Conservation (phyloP, 1,140 invertebrate species). For the Steinernema feltiae region DNA sequence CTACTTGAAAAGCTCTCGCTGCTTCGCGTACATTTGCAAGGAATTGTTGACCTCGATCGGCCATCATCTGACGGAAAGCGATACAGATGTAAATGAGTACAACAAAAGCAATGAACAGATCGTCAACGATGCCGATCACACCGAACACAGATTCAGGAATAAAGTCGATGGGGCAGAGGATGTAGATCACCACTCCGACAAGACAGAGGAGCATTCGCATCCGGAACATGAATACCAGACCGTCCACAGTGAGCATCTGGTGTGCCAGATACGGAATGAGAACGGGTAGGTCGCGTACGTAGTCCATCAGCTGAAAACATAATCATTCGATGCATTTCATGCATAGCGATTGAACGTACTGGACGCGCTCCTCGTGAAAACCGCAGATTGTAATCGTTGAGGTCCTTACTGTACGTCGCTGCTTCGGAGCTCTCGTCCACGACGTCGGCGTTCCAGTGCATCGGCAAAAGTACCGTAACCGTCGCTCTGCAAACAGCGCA, state of each 20-base stretch:
- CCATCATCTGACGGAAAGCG: conserved; percentile 9
- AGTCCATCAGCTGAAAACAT: conserved; percentile 8
- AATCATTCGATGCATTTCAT: not conserved
- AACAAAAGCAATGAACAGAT: not conserved
- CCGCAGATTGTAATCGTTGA: not conserved
- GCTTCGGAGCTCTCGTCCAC: not conserved
- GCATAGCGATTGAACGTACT: not conserved
- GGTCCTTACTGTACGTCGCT: not conserved
- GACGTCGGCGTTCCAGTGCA: not conserved
- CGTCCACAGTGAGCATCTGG: not conserved
- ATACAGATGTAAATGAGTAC: not conserved
- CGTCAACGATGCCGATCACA: not conserved
- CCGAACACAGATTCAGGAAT: not conserved
- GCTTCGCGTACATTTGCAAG: not conserved
- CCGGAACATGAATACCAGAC: not conserved
- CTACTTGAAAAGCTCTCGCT: not conserved
- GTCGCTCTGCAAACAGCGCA: not conserved
- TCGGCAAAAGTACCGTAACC: not conserved
- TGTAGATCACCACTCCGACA: not conserved
- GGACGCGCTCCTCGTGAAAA: not conserved
- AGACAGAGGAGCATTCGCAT: not conserved
- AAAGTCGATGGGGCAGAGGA: conserved; percentile 1
- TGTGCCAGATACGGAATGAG: not conserved
- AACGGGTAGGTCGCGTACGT: not conserved
- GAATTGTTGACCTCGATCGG: not conserved